These are phyloP conservation scores for Fabriciana adippe DNA, from an alignment of 2,888 invertebrate genomes.

Conservation along the genomic window DNA sequence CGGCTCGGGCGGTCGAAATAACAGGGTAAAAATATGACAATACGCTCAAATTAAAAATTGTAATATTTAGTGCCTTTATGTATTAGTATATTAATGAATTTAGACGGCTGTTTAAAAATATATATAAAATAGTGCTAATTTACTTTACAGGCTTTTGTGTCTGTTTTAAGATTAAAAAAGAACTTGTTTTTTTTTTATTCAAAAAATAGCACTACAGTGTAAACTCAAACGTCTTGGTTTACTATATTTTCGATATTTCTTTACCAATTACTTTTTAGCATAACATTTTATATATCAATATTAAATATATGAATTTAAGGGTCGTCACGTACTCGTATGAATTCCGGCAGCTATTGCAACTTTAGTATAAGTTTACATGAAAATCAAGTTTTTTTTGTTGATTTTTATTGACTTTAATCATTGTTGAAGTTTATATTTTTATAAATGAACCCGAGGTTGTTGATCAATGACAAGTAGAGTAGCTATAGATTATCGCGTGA, in stretches of 20 bases:
- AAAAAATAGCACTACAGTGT: background rate
- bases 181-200: background rate
- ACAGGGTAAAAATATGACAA: constrained; percentile 73
- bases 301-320: constrained; percentile 21
- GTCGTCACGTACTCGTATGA: constrained; percentile 14
- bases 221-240: no score
- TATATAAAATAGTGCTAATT: no score
- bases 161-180: background rate
- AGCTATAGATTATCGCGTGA: constrained; percentile 46
- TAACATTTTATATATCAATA: constrained; percentile 9
- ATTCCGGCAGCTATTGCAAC: constrained; percentile 46
- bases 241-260: no score
- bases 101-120: background rate
- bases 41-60: constrained; percentile 55
- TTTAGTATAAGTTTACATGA: constrained; percentile 42
- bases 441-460: constrained; percentile 53
- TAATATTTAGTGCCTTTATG: constrained; percentile 54
- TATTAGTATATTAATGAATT: constrained; percentile 22
- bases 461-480: constrained; percentile 49
- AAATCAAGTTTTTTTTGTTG: constrained; percentile 55
- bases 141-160: no score
- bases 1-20: constrained; percentile 27
- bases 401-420: constrained; percentile 65
- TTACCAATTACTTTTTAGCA: background rate
- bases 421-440: constrained; percentile 67